These are phyloP conservation scores for Clarias batrachus DNA, from an alignment of 2,113 vertebrate species.

Conservation along the genomic window DNA sequence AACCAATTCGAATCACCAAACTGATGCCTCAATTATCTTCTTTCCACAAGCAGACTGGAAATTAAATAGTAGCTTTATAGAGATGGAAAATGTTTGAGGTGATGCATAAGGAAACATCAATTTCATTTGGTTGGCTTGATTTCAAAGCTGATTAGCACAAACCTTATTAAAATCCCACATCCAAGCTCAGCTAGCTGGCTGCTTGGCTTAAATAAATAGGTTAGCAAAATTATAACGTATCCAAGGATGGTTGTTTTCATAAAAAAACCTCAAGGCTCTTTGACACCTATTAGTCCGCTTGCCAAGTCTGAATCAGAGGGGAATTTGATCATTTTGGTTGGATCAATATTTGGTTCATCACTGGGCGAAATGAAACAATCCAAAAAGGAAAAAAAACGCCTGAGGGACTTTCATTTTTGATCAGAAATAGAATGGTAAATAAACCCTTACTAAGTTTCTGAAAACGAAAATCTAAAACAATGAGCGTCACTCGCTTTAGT, in stretches of 20 bases:
- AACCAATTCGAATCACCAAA: constrained; percentile 18
- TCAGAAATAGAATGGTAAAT: not conserved
- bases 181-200: not conserved
- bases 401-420: not conserved
- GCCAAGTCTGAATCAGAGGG: not conserved
- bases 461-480: not conserved
- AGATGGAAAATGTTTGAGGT: constrained; percentile 27
- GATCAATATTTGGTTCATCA: not conserved
- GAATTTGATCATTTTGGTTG: not conserved
- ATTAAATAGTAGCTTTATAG: constrained; percentile 4
- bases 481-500: not conserved
- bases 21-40: constrained; percentile 14
- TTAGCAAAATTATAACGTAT: not conserved
- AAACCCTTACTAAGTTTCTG: not conserved
- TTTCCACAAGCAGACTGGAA: constrained; percentile 13
- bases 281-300: not conserved
- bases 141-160: constrained; percentile 24
- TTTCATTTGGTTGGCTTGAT: constrained; percentile 19
- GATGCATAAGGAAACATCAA: constrained; percentile 16
- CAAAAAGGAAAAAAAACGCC: not conserved
- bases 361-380: not conserved
- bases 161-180: constrained; percentile 16
- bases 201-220: not conserved
- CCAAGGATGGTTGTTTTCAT: constrained; percentile 1
- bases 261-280: not conserved